phyloP scores from a whole-genome alignment of 1,140 invertebrate genomes.

The Magallana gigas region DNA sequence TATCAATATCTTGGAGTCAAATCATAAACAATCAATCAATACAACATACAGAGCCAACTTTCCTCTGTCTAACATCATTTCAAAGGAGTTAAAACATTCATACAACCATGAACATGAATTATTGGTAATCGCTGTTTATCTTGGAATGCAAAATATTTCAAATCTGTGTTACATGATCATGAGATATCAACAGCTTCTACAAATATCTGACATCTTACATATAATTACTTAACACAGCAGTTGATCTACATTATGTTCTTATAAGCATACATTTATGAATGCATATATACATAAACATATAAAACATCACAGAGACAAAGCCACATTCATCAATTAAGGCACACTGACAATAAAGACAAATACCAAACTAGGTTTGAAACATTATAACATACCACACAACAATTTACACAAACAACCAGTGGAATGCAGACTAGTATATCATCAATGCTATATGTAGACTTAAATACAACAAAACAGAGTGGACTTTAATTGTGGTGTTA shows the following conservation, averaged over 20 bases:
- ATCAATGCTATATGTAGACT: not conserved
- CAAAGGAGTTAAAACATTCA: too few species aligned
- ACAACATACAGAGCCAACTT: too few species aligned
- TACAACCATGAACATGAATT: too few species aligned
- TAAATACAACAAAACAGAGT: not conserved
- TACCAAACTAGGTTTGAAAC: slow-evolving; percentile 21
- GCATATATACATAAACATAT: not conserved
- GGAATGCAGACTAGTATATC: not conserved
- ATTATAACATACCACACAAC: not conserved
- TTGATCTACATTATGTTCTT: too few species aligned
- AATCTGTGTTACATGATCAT: not conserved
- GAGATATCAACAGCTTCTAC: not conserved
- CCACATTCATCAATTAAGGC: not conserved
- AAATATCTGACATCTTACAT: not conserved
- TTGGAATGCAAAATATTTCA: too few species aligned
- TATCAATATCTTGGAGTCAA: too few species aligned
- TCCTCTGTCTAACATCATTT: too few species aligned
- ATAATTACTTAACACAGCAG: too few species aligned
- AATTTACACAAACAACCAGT: not conserved
- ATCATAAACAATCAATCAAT: too few species aligned
- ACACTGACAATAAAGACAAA: not conserved
- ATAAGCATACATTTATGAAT: not conserved
- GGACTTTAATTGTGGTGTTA: not conserved
- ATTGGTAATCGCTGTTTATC: too few species aligned
- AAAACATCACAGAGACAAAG: not conserved